Base-by-base conservation (phyloP, 2,797 vertebrate genomes). In the Orientallactaga sibirica region DNA sequence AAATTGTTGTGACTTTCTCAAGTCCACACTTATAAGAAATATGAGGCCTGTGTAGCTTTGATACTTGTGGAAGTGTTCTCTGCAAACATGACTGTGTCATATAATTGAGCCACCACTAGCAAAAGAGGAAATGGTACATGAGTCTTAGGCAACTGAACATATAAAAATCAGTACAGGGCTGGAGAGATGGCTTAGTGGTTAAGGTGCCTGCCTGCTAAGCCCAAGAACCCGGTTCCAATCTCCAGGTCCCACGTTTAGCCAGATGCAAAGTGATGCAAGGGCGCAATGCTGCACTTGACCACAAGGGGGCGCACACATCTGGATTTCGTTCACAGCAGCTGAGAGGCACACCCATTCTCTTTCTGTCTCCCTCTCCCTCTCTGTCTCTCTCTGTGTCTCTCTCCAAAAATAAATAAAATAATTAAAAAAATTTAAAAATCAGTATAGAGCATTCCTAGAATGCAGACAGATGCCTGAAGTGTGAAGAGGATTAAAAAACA, bases 11-110 rank as follows among this genome's bases (percentile, higher is more conserved):
- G 12, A 90, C 27, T n/a, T 88, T 5, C 22, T 27, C 33, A 75
- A 66, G 9, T 24, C 12, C 16, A 79, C 2, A 64, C 67, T 48
- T 76, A 11, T 70, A 92, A 9, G 83, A 76, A 94, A 27, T 22
- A 90, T 43, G 24, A 76, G 27, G 18, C 83, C 22, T 29, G 5
- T 88, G 29, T 92, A 67, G n/a, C 79, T 96, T 86, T 88, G 19
- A 70, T 93, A 9, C 24, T 68, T 68, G 5, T 2, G 7, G 37
- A 81, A 43, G 1, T 41, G 37, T 73, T 92, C 22, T 77, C 78
- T 85, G 8, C 79, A 93, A 86, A 77, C 7, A 81, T 22, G 12
- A 87, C 29, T 37, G 7, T 3, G 79, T 24, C 2, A 33, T 73
- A 91, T 24, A 79, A 58, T 76, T 24, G n/a, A 76, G 27, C n/a